Percentiles rank a stretch among this genome's conserved stretches.
Conservation (phyloP, 2,797 vertebrate species). For the Rhyacichthys aspro region DNA sequence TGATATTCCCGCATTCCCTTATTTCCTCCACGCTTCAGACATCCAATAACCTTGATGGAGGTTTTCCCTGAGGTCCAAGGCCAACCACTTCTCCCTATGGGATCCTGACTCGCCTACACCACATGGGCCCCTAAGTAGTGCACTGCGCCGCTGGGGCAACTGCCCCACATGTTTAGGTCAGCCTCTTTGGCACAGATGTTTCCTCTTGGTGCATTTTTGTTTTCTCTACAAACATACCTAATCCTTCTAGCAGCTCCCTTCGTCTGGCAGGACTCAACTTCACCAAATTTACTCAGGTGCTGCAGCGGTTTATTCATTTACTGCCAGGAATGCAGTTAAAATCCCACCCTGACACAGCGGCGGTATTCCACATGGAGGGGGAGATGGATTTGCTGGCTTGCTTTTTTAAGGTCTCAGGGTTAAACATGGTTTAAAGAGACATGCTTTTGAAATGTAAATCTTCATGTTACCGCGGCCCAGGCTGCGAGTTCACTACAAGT, state of each 20-base stretch:
- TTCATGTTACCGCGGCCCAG: neutral
- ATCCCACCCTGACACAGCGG: conserved; percentile 21
- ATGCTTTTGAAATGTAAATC: conserved; percentile 59
- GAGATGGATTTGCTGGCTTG: conserved; percentile 21
- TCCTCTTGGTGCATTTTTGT: conserved; percentile 55
- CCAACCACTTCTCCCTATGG: conserved; percentile 38
- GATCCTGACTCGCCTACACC: conserved; percentile 26
- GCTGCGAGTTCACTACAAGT: conserved; percentile 4
- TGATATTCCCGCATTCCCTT: conserved; percentile 10
- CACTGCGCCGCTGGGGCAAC: conserved; percentile 12
- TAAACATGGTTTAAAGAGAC: conserved; percentile 41
- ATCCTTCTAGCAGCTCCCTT: conserved; percentile 35
- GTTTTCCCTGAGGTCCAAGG: conserved; percentile 45
- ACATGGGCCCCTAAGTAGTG: conserved; percentile 47
- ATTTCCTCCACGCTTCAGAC: conserved; percentile 48
- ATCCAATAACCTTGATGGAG: conserved; percentile 70
- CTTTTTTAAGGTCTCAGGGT: conserved; percentile 41
- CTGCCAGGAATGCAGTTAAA: conserved; percentile 38
- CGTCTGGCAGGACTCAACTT: conserved; percentile 16
- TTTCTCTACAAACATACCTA: conserved; percentile 63
- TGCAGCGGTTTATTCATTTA: conserved; percentile 31
- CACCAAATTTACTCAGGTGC: conserved; percentile 58
- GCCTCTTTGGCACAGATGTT: conserved; percentile 63
- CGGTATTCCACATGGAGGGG: conserved; percentile 20
- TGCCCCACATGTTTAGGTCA: conserved; percentile 43